Conservation (phyloP, 2,797 vertebrate species). For the Hoplostethus mediterraneus region DNA sequence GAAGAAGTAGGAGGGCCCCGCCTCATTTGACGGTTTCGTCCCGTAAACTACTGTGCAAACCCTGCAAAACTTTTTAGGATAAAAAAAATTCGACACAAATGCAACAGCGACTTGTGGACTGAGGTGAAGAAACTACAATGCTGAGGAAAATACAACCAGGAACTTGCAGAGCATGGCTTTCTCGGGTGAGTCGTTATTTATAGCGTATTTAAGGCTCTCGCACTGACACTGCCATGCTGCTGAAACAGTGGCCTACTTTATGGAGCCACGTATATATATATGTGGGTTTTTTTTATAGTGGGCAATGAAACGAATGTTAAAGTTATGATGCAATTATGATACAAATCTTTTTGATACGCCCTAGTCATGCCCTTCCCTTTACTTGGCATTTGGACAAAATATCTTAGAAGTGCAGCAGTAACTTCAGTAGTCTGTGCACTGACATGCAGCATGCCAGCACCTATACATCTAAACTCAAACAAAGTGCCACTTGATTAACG, state of each 20-base stretch:
- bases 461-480: background rate
- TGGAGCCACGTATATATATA: no score
- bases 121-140: slow-evolving; percentile 70
- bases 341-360: slow-evolving; percentile 42
- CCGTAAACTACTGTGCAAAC: background rate
- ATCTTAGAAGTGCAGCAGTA: background rate
- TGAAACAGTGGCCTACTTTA: background rate
- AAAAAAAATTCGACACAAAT: slow-evolving; percentile 11
- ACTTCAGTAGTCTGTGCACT: background rate
- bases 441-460: background rate
- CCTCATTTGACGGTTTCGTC: slow-evolving; percentile 26
- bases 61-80: background rate
- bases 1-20: slow-evolving; percentile 34
- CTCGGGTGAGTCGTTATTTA: slow-evolving; percentile 69
- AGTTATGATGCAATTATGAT: no score
- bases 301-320: background rate
- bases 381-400: slow-evolving; percentile 34
- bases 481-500: background rate
- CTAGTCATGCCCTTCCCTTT: slow-evolving; percentile 4
- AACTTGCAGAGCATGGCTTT: slow-evolving; percentile 65
- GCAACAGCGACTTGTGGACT: slow-evolving; percentile 5
- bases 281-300: no score
- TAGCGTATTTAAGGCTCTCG: background rate
- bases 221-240: background rate
- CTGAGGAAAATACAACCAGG: slow-evolving; percentile 69